These are phyloP conservation scores for Tipula helvola DNA, from an alignment of 2,888 invertebrate species.

Conservation along the genomic window DNA sequence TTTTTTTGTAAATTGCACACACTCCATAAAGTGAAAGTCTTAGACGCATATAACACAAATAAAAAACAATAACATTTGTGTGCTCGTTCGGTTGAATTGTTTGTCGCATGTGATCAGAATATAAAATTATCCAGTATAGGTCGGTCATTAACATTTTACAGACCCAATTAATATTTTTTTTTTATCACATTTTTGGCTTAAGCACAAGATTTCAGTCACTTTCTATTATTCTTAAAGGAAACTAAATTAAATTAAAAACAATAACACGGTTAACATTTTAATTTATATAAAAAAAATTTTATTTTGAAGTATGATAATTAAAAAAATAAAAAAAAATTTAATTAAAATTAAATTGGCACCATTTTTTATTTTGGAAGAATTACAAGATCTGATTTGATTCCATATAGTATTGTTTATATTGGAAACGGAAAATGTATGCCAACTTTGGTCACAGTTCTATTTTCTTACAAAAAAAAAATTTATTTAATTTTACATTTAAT, in stretches of 20 bases:
- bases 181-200: neutral
- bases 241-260: neutral
- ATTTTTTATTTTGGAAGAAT: neutral
- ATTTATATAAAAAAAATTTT: neutral
- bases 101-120: neutral
- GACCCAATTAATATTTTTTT: neutral
- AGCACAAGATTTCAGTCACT: neutral
- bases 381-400: neutral
- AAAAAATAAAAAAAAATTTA: neutral
- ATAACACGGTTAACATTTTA: neutral
- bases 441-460: constrained; percentile 7
- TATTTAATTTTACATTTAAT: neutral
- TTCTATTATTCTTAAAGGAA: neutral
- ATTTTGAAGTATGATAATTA: neutral
- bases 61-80: neutral
- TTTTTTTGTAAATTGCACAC: neutral
- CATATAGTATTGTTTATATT: neutral
- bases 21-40: neutral
- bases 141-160: neutral
- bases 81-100: neutral
- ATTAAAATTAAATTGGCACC: constrained; percentile 7
- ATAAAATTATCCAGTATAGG: neutral
- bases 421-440: neutral
- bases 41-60: neutral
- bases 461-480: neutral